These are phyloP conservation scores for Yponomeuta plumbellus DNA, from an alignment of 2,888 invertebrate genomes.

Conservation along the genomic window DNA sequence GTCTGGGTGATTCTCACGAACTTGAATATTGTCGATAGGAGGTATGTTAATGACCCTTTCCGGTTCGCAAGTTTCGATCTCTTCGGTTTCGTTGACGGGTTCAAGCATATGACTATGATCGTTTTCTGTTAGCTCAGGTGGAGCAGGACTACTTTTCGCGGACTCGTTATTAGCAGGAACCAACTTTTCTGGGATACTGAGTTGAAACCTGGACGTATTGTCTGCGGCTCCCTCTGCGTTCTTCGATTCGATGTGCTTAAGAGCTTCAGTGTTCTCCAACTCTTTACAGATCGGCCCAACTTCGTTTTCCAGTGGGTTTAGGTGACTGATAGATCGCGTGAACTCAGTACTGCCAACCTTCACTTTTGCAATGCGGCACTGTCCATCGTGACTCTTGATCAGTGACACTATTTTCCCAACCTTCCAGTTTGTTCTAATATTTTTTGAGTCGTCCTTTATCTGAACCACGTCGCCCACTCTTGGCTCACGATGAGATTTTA, in stretches of 20 bases:
- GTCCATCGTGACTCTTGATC: background rate
- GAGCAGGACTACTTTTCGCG: no score
- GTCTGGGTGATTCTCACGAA: background rate
- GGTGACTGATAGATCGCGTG: background rate
- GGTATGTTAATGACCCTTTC: no score
- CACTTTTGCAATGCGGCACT: background rate
- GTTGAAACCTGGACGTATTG: no score
- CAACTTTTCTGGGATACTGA: no score
- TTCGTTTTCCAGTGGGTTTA: background rate
- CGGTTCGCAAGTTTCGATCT: no score
- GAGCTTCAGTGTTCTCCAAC: background rate
- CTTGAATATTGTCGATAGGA: no score
- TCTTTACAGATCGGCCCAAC: background rate
- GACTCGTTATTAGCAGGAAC: no score
- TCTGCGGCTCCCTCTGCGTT: background rate
- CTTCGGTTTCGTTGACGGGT: no score
- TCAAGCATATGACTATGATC: no score
- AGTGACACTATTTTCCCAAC: background rate
- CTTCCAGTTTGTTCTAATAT: background rate
- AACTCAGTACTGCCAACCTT: background rate
- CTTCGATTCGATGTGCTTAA: no score
- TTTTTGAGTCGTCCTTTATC: background rate
- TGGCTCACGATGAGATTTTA: background rate
- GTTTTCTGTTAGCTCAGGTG: no score
- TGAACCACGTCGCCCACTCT: background rate